phyloP scores from a whole-genome alignment of 2,888 invertebrate species.

The Tetragonisca angustula region DNA sequence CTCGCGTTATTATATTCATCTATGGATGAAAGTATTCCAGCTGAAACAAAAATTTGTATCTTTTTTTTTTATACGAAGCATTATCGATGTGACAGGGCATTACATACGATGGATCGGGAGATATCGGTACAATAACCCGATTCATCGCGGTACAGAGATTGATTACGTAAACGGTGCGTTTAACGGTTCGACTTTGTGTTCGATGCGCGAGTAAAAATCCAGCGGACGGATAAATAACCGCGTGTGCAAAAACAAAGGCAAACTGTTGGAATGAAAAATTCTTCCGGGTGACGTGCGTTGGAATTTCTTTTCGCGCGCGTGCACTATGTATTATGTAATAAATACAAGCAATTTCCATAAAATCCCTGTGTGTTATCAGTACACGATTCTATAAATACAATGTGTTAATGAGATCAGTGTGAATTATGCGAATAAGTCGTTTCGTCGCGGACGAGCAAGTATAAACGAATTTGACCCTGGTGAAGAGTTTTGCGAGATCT shows the following conservation, averaged over 20 bases:
- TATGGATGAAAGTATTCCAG: background rate
- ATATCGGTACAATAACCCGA: slow-evolving; percentile 23
- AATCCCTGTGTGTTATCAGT: slow-evolving; percentile 13
- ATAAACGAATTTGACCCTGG: background rate
- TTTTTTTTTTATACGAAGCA: background rate
- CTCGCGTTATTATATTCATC: background rate
- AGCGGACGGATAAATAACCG: background rate
- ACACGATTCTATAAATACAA: slow-evolving; percentile 15
- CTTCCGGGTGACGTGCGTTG: slow-evolving; percentile 71
- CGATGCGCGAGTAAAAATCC: background rate
- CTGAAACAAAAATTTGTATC: background rate
- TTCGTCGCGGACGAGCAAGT: background rate
- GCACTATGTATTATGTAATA: background rate
- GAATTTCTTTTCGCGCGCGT: background rate
- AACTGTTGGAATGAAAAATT: slow-evolving; percentile 56
- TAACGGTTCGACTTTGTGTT: background rate
- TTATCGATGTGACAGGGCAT: slow-evolving; percentile 7
- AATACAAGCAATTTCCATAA: slow-evolving; percentile 8
- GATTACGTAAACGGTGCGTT: slow-evolving; percentile 6
- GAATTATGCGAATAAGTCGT: background rate
- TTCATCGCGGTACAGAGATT: background rate
- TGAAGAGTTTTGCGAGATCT: background rate
- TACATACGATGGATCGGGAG: slow-evolving; percentile 2
- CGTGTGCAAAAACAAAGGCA: background rate
- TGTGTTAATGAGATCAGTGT: background rate